Base-by-base conservation (phyloP, 2,113 vertebrate species). In the Eolophus roseicapilla region DNA sequence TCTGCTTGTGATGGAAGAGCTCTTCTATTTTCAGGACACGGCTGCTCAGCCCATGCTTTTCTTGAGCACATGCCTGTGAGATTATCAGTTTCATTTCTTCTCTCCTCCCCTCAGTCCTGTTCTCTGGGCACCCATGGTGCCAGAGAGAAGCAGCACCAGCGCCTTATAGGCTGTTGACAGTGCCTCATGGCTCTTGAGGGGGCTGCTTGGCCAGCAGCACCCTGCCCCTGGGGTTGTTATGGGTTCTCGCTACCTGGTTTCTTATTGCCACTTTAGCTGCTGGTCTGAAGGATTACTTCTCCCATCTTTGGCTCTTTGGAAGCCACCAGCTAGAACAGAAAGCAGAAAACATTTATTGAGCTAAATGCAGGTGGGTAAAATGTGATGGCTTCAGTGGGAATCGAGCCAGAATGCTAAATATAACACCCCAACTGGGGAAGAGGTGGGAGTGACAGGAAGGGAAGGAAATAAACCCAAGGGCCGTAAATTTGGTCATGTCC, bases 371-470 rank as follows among this genome's bases (percentile, higher is more conserved):
- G 69, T 94, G 91, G 83, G 29, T 86, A 63, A 46, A 59, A 68
- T 20, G 47, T 3, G 80, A 6, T 68, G 88, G 71, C 21, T 93
- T 10, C 37, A 46, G 64, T 78, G 73, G 86, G 94, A 89, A 23
- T 1, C 0, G 47, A 84, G 94, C 89, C 94, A 95, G 88, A 20
- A 19, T 2, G 39, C 55, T 31, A 68, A 92, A 78, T 63, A 55
- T 77, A 78, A 60, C 84, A 31, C 4, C 59, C 24, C 1, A 6
- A 0, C 41, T 55, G 80, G 49, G 94, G 79, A 37, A 87, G 82
- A 52, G 67, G 82, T 74, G 89, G 83, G 69, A 78, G 77, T 9
- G 81, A 50, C 84, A 50, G 95, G 92, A 82, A 87, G 81, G 93
- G 73, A 81, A 37, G 1, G 0, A 57, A 69, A 67, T 52, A 60